Percentiles rank a stretch among this genome's conserved stretches.
Conservation (phyloP, 2,797 vertebrate genomes). For the Thamnophis elegans region DNA sequence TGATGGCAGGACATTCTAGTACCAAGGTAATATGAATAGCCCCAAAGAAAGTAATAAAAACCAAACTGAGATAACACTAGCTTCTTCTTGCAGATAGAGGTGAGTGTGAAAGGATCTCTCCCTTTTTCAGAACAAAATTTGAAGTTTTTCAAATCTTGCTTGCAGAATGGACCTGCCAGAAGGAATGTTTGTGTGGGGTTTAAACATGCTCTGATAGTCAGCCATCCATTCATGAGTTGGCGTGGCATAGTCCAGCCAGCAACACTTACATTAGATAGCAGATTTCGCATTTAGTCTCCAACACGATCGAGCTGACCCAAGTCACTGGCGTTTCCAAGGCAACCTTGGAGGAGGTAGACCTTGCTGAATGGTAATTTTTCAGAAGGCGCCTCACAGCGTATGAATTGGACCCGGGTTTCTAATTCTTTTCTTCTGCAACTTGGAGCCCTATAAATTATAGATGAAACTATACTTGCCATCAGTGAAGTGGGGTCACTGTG, state of each 20-base stretch:
- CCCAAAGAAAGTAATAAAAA: not conserved
- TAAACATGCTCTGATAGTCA: not conserved
- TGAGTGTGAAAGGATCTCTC: not conserved
- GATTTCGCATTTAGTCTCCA: not conserved
- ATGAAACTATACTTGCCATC: not conserved
- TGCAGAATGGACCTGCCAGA: not conserved
- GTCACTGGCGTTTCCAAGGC: not conserved
- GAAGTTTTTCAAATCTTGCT: not conserved
- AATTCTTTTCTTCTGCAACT: no score
- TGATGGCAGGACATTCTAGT: not conserved
- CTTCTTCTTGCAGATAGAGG: not conserved
- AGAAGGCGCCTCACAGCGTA: not conserved
- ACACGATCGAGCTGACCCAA: not conserved
- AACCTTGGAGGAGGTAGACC: not conserved
- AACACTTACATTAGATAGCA: not conserved
- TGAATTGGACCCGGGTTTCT: not conserved
- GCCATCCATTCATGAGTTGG: not conserved
- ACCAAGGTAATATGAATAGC: no score
- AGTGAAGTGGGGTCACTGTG: slow-evolving; percentile 26
- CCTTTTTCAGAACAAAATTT: not conserved
- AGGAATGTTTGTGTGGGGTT: not conserved
- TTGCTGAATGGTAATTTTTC: not conserved
- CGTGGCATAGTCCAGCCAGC: not conserved
- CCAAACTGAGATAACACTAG: not conserved
- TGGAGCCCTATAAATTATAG: not conserved